Evolutionary conservation across 2,888 invertebrate genomes (phyloP).

Genomic region (Syrista parreyssii): DNA sequence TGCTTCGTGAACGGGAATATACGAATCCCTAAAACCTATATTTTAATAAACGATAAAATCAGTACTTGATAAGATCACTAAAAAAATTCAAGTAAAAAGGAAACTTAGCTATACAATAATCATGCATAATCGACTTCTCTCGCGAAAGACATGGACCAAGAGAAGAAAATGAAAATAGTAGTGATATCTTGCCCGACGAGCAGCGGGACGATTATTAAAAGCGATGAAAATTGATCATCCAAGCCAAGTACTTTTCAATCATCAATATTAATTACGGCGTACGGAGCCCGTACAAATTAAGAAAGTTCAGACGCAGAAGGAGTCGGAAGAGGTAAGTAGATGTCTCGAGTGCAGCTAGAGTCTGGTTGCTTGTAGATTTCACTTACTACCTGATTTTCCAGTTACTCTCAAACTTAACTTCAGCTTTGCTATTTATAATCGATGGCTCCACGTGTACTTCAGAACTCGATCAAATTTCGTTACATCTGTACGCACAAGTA

Average conservation of each 20-base stretch:
- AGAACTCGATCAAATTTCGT: neutral
- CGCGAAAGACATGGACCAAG: neutral
- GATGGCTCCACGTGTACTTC: neutral
- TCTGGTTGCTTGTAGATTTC: neutral
- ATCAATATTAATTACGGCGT: conserved; percentile 57
- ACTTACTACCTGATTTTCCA: neutral
- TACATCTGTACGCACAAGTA: neutral
- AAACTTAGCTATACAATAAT: too few species aligned
- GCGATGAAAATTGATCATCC: conserved; percentile 53
- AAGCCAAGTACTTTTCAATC: conserved; percentile 45
- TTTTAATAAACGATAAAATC: neutral
- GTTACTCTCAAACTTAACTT: neutral
- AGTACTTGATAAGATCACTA: neutral
- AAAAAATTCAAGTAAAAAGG: too few species aligned
- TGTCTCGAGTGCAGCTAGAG: neutral
- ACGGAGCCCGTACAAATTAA: conserved; percentile 41
- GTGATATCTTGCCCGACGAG: conserved; percentile 14
- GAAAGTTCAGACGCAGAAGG: conserved; percentile 33
- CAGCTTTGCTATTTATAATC: neutral
- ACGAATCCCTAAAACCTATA: neutral
- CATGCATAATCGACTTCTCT: neutral
- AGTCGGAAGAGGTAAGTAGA: neutral
- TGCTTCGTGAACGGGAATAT: too few species aligned
- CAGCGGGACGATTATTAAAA: conserved; percentile 30
- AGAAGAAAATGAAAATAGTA: neutral